These are phyloP conservation scores for Monochamus alternatus DNA, from an alignment of 2,888 invertebrate species.

Conservation along the genomic window DNA sequence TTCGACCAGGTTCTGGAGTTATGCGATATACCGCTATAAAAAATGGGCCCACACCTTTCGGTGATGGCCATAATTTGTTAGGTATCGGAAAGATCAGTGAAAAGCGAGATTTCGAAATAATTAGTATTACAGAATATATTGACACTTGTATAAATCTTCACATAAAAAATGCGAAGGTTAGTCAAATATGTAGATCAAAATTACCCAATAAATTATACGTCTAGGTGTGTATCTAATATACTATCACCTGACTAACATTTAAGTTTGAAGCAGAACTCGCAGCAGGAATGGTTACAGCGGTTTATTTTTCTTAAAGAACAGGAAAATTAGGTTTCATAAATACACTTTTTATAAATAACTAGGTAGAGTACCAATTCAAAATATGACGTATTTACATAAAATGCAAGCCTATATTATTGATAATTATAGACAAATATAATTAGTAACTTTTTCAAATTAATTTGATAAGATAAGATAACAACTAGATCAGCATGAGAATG, in stretches of 20 bases:
- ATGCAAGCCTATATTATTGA: too few species aligned
- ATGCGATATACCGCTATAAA: not conserved
- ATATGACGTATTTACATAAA: too few species aligned
- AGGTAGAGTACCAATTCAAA: too few species aligned
- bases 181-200: slow-evolving; percentile 13
- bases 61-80: slow-evolving; percentile 7
- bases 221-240: not conserved
- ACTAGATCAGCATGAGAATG: too few species aligned
- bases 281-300: too few species aligned
- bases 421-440: too few species aligned
- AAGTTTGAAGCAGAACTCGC: not conserved
- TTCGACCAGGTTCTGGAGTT: not conserved
- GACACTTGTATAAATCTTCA: slow-evolving; percentile 7
- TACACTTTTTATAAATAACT: too few species aligned
- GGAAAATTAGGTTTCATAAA: too few species aligned
- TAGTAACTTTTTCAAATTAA: too few species aligned
- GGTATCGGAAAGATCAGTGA: slow-evolving; percentile 6
- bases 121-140: slow-evolving; percentile 10
- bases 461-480: too few species aligned
- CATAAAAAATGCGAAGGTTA: slow-evolving; percentile 10
- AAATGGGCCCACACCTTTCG: not conserved
- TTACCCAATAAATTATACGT: slow-evolving; percentile 8
- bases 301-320: too few species aligned
- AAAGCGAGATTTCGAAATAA: slow-evolving; percentile 4
- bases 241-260: not conserved